These are phyloP conservation scores for Aporrectodea caliginosa DNA, from an alignment of 1,140 invertebrate genomes.

Conservation along the genomic window DNA sequence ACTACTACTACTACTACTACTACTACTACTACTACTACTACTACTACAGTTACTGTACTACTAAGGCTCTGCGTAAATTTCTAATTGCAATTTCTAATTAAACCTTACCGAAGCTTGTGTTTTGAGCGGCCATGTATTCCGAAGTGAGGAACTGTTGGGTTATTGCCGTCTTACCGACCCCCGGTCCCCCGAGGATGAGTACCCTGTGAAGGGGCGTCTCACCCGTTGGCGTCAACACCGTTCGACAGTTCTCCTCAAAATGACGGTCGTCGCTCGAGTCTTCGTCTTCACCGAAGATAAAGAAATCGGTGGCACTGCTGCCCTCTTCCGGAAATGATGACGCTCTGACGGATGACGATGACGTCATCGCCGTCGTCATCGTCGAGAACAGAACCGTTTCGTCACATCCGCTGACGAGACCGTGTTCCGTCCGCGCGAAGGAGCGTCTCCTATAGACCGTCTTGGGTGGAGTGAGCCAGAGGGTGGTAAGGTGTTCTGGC, in stretches of 20 bases:
- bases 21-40: not conserved
- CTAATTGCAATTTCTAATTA: not conserved
- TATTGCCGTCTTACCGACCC: constrained; percentile 82
- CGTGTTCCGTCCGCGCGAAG: not conserved
- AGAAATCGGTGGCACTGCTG: not conserved
- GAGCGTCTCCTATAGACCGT: not conserved
- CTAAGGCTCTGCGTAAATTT: not conserved
- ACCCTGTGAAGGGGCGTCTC: constrained; percentile 57
- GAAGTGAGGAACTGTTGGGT: constrained; percentile 90
- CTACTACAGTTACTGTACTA: not conserved
- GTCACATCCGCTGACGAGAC: not conserved
- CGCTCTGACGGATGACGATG: too few relatives aligned
- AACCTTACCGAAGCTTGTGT: constrained; percentile 60
- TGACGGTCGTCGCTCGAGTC: not conserved
- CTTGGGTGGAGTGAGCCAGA: not conserved
- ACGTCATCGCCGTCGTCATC: not conserved
- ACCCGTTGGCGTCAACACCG: too few relatives aligned
- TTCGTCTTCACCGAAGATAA: not conserved
- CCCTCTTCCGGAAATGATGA: not conserved
- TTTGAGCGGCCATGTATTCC: constrained; percentile 88
- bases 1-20: not conserved
- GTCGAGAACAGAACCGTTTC: not conserved
- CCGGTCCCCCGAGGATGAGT: constrained; percentile 77
- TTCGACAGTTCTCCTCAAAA: not conserved
- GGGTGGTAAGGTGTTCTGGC: not conserved